A percentile compares a stretch with the other conserved stretches of the same genome.
Evolutionary conservation across 1,140 invertebrate genomes (phyloP).

Genomic region (Heliconius hewitsoni): DNA sequence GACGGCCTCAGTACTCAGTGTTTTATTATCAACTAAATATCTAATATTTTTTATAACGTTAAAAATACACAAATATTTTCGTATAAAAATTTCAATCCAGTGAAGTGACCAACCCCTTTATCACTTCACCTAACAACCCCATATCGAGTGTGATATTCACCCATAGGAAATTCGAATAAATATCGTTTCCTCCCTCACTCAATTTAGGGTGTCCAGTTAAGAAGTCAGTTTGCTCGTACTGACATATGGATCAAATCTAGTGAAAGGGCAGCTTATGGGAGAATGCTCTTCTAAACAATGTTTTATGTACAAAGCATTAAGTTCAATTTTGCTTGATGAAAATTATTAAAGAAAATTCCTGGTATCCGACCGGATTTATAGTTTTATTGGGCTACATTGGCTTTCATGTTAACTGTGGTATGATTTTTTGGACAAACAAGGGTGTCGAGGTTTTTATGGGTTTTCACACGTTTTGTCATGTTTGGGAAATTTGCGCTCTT

Average conservation of each 20-base stretch:
- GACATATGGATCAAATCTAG: constrained; percentile 70
- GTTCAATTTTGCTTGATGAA: not conserved
- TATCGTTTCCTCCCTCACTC: constrained; percentile 64
- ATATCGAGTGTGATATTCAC: constrained; percentile 36
- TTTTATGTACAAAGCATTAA: not conserved
- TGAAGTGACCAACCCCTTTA: constrained; percentile 21
- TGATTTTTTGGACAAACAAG: constrained; percentile 61
- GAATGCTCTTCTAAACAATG: not conserved
- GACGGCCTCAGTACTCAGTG: no score
- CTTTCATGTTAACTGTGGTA: constrained; percentile 58
- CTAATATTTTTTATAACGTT: no score
- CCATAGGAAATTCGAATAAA: constrained; percentile 75
- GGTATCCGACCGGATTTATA: constrained; percentile 71
- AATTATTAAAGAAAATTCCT: constrained; percentile 55
- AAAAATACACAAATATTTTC: not conserved
- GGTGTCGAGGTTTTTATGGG: constrained; percentile 31
- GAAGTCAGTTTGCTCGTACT: constrained; percentile 70
- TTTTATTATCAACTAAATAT: no score
- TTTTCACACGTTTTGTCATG: constrained; percentile 12
- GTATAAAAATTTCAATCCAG: not conserved
- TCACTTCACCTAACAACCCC: constrained; percentile 21
- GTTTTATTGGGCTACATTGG: constrained; percentile 73
- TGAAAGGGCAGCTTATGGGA: constrained; percentile 43
- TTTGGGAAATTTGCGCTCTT: not conserved
- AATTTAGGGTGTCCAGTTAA: constrained; percentile 75